phyloP scores from a whole-genome alignment of 35 echinoderm and acorn worm species.

The Amphiura filiformis region DNA sequence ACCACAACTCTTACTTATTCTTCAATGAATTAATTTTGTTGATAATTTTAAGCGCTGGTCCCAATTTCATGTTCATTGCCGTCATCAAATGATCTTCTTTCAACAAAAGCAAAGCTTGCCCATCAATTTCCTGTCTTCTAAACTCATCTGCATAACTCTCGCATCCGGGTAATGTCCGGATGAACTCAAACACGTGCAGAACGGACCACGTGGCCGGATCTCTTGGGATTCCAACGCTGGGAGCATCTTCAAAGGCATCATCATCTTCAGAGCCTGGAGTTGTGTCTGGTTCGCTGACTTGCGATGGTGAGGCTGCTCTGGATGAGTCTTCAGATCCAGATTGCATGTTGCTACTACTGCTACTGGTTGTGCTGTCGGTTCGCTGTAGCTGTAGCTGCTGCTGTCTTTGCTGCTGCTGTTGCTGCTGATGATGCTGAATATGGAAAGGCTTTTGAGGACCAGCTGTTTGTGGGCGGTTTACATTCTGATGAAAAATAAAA shows the following conservation, averaged over 20 bases:
- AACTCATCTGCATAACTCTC: constrained; percentile 91
- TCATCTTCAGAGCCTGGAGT: constrained; percentile 72
- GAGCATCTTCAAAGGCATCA: constrained; percentile 59
- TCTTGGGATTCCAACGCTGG: background rate
- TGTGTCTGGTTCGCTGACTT: constrained; percentile 53
- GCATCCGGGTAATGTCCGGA: constrained; percentile 82
- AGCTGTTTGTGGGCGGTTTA: too few relatives aligned
- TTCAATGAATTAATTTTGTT: constrained; percentile 79
- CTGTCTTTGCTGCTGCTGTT: too few relatives aligned
- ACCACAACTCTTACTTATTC: constrained; percentile 51
- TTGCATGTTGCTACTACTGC: constrained; percentile 47
- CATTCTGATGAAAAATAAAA: too few relatives aligned
- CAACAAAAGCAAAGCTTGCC: constrained; percentile 88
- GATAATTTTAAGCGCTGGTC: constrained; percentile 93
- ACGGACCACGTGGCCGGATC: constrained; percentile 83
- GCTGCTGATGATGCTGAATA: too few relatives aligned
- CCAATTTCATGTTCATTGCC: constrained; percentile 97
- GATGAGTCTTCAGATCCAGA: constrained; percentile 26
- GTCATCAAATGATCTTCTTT: constrained; percentile 99
- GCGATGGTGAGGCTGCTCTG: constrained; percentile 61
- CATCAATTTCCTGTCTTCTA: constrained; percentile 90
- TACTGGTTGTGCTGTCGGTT: constrained; percentile 18
- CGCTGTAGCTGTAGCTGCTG: background rate
- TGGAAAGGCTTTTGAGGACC: too few relatives aligned
- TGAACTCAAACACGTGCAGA: constrained; percentile 73